Base-by-base conservation (phyloP, 2,797 vertebrate species). In the Hydrolagus colliei region DNA sequence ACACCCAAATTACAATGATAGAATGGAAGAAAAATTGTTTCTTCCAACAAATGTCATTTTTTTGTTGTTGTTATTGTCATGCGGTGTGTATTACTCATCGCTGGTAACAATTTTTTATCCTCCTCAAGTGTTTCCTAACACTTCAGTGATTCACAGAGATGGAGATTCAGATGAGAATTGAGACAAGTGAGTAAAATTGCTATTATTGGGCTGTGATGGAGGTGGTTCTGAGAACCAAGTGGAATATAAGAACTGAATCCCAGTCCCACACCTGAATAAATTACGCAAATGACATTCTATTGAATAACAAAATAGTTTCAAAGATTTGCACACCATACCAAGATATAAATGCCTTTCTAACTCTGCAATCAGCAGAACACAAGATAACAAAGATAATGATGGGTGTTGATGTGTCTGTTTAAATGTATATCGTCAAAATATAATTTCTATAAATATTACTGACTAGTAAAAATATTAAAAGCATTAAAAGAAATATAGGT, bases 101-200 rank as follows among this genome's bases (percentile, higher is more conserved):
- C 41, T 52, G 41, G 41, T 52, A 52, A 52, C 41, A 52, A 52
- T 3, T 3, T 3, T 52, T 52, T 6, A 52, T 52, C 41, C 41
- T 52, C 41, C 41, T 52, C 41, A 52, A 52, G 18, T 84, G 65
- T 0, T 41, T 14, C 32, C 65, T 52, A 6, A 52, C 41, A 52
- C 41, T 68, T 11, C 32, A 68, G 68, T 18, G 79, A 52, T 84
- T 84, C 71, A 35, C 71, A 65, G 18, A 41, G 71, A 35, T 84
- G 62, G 79, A 84, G n/a, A 41, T 68, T 71, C 20, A 35, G 9
- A 35, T 10, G 35, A 71, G 35, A 41, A 84, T 71, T 84, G 79
- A 84, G 65, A 84, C 65, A 84, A 84, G 71, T 84, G 65, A 41
- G 35, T 84, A 16, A 84, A 84, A 84, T 84, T 84, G 71, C 32